Percentiles rank a stretch among this genome's conserved stretches.
phyloP scores from a whole-genome alignment of 2,113 vertebrate species.

The Chloebia gouldiae region DNA sequence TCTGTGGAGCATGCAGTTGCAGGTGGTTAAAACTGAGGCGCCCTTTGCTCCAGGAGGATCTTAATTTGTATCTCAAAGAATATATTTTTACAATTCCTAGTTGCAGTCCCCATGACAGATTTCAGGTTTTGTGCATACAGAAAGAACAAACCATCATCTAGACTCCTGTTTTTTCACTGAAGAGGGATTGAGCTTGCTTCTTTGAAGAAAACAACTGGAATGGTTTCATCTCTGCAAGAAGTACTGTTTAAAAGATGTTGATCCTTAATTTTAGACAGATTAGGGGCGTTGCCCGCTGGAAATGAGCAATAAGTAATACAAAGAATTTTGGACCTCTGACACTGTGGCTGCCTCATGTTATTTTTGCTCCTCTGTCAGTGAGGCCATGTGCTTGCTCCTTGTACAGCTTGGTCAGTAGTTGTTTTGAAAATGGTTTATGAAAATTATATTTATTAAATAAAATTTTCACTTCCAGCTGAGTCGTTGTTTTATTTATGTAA shows the following conservation, averaged over 20 bases:
- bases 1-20: background rate
- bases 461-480: constrained; percentile 53
- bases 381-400: constrained; percentile 33
- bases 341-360: constrained; percentile 56
- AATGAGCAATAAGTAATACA: constrained; percentile 54
- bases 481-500: constrained; percentile 18
- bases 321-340: constrained; percentile 49
- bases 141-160: background rate
- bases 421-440: constrained; percentile 78
- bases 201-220: background rate
- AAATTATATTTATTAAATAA: constrained; percentile 90
- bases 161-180: background rate
- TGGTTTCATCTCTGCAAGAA: background rate
- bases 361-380: constrained; percentile 13
- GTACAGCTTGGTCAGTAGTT: constrained; percentile 68
- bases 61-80: background rate
- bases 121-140: background rate
- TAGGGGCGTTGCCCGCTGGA: background rate
- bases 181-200: background rate
- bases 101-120: background rate
- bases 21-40: background rate
- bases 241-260: background rate
- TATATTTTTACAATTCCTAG: background rate
- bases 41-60: background rate
- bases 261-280: background rate